Evolutionary conservation across 2,113 vertebrate genomes (phyloP).

Genomic region (Psilopsiagon aurifrons): DNA sequence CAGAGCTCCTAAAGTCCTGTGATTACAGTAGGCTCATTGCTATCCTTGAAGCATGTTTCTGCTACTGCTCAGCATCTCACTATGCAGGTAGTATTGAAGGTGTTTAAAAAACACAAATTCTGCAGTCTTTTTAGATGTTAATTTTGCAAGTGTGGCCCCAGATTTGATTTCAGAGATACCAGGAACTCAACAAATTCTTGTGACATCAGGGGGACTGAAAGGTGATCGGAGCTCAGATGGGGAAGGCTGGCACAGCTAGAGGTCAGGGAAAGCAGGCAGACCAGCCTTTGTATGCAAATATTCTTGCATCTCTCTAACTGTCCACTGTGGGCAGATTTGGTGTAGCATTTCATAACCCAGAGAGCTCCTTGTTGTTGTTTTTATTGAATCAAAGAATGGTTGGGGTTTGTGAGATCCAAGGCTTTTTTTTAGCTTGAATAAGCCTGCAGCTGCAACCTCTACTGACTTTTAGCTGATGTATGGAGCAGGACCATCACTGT

Average conservation of each 20-base stretch:
- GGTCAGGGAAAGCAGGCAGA: not conserved
- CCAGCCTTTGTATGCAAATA: not conserved
- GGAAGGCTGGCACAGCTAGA: not conserved
- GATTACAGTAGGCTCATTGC: not conserved
- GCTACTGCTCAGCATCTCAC: not conserved
- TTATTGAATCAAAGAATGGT: not conserved
- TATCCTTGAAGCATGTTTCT: not conserved
- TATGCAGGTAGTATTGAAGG: not conserved
- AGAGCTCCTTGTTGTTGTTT: not conserved
- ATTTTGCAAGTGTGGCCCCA: fast-evolving
- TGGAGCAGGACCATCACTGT: not conserved
- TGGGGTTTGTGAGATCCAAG: not conserved
- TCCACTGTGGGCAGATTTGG: not conserved
- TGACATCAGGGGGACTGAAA: not conserved
- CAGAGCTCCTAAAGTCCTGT: not conserved
- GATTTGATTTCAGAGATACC: not conserved
- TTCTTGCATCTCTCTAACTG: not conserved
- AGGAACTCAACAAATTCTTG: not conserved
- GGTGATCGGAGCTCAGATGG: not conserved
- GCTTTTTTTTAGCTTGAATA: not conserved
- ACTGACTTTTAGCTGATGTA: not conserved
- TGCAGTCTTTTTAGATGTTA: fast-evolving
- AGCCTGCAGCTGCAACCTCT: not conserved
- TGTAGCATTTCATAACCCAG: fast-evolving
- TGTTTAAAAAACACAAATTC: fast-evolving